phyloP scores from a whole-genome alignment of 2,888 invertebrate genomes.

The Leucophora obtusa region DNA sequence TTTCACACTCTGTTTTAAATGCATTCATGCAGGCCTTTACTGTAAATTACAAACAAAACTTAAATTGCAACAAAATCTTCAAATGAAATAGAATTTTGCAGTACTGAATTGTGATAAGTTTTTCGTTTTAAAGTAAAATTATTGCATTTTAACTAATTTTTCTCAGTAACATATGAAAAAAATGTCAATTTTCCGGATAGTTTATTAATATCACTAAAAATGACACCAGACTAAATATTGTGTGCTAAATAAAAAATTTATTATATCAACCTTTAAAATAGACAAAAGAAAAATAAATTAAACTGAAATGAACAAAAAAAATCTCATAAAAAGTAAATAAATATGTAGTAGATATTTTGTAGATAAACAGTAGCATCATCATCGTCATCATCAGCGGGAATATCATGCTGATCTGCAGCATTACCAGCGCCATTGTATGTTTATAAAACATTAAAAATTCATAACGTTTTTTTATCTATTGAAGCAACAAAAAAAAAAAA shows the following conservation, averaged over 20 bases:
- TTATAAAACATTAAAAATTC: constrained; percentile 24
- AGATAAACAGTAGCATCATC: neutral
- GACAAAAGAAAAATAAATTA: neutral
- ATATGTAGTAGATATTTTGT: neutral
- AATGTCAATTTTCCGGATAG: neutral
- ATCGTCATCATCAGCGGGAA: neutral
- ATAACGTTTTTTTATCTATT: constrained; percentile 18
- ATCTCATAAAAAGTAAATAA: neutral
- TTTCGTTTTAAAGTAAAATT: neutral
- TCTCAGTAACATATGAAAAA: neutral
- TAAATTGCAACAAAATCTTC: no score
- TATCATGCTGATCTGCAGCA: neutral
- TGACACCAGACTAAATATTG: neutral
- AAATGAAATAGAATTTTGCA: no score
- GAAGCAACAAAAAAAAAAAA: constrained; percentile 1
- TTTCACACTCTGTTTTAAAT: no score
- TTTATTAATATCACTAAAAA: neutral
- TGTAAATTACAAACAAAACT: no score
- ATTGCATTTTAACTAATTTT: neutral
- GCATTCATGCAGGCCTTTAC: no score
- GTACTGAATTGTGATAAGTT: no score
- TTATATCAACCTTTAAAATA: constrained; percentile 28
- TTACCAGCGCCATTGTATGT: neutral
- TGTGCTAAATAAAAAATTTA: neutral
- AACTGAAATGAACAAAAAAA: neutral